phyloP scores from a whole-genome alignment of 2,888 invertebrate species.

The Acronicta alni region DNA sequence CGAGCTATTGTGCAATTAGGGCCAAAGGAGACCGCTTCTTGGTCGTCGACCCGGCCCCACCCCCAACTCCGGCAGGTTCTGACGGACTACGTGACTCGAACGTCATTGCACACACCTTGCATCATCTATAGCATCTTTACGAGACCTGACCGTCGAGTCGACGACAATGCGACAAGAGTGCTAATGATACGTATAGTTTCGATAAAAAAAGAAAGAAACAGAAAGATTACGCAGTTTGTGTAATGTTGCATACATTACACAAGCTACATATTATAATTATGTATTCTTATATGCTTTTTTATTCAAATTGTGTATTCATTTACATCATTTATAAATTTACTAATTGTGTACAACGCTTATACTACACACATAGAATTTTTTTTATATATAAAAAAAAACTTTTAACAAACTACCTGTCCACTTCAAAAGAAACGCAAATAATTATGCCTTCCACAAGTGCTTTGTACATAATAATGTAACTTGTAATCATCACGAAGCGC shows the following conservation, averaged over 20 bases:
- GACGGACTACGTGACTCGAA: conserved; percentile 78
- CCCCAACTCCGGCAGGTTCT: conserved; percentile 58
- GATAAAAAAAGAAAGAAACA: conserved; percentile 20
- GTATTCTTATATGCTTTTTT: too few relatives aligned
- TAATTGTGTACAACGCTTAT: neutral
- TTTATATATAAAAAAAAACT: conserved; percentile 14
- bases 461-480: conserved; percentile 21
- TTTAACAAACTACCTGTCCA: conserved; percentile 1
- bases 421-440: conserved; percentile 22
- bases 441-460: conserved; percentile 17
- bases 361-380: conserved; percentile 11
- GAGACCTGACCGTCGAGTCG: conserved; percentile 34
- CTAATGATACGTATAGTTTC: conserved; percentile 5
- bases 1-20: conserved; percentile 80
- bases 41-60: conserved; percentile 76
- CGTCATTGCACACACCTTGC: conserved; percentile 71
- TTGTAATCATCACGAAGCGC: conserved; percentile 25
- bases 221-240: conserved; percentile 18
- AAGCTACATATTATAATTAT: too few relatives aligned
- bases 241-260: conserved; percentile 4
- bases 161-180: conserved; percentile 23
- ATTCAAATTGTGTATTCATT: too few relatives aligned
- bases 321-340: too few relatives aligned
- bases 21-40: conserved; percentile 59
- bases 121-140: conserved; percentile 67